Percentiles rank a stretch among this genome's conserved stretches.
These are phyloP conservation scores for Drosophila hamatofila DNA, from an alignment of 2,888 invertebrate genomes.

Conservation along the genomic window DNA sequence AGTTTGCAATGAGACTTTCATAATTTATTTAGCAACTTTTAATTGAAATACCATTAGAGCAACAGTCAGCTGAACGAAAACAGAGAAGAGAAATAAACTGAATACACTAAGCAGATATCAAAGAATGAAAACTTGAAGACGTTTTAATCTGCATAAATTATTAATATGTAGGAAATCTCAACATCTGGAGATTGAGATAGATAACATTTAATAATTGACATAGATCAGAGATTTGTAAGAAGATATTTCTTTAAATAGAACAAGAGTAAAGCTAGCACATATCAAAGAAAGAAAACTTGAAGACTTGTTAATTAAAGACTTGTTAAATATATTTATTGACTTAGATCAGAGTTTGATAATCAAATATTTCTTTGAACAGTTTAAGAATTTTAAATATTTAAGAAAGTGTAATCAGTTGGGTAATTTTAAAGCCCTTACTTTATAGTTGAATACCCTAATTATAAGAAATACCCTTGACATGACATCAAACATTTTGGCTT, in stretches of 20 bases:
- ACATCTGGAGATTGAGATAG: no score
- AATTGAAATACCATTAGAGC: constrained; percentile 60
- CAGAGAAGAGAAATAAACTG: constrained; percentile 2
- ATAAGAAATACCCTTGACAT: background rate
- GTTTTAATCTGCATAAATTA: background rate
- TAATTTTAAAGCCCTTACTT: background rate
- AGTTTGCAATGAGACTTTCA: constrained; percentile 47
- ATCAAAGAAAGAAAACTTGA: no score
- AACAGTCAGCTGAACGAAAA: constrained; percentile 4
- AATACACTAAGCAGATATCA: background rate
- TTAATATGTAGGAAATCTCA: no score
- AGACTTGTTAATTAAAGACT: no score
- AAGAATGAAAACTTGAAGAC: background rate
- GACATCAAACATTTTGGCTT: constrained; percentile 22
- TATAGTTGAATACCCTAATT: background rate
- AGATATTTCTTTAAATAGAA: background rate
- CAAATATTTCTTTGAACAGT: no score
- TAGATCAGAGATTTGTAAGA: background rate
- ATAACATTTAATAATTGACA: background rate
- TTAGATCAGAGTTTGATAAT: no score
- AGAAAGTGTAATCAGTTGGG: no score
- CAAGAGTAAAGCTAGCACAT: no score
- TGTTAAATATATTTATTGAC: no score
- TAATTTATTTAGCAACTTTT: constrained; percentile 60
- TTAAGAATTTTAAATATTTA: background rate